phyloP scores from a whole-genome alignment of 2,113 vertebrate species.

The Amazona guildingii region DNA sequence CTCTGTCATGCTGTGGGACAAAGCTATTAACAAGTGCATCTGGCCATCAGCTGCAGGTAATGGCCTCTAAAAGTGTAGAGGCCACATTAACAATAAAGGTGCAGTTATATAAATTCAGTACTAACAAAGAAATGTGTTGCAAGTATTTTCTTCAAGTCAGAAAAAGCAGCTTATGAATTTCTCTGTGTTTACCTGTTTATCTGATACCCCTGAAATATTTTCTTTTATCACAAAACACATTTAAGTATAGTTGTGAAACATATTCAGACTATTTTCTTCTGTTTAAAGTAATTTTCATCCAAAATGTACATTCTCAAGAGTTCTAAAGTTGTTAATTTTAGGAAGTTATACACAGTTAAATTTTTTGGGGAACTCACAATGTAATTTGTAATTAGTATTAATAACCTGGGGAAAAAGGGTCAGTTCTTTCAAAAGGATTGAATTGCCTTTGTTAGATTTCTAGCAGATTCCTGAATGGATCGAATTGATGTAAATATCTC shows the following conservation, averaged over 20 bases:
- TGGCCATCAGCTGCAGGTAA: neutral
- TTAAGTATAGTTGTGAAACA: neutral
- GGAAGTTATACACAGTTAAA: neutral
- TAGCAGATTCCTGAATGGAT: neutral
- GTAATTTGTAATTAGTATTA: neutral
- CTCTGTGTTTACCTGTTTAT: neutral
- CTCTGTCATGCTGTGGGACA: neutral
- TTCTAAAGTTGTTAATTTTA: neutral
- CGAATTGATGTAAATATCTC: neutral
- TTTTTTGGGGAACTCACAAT: fast-evolving
- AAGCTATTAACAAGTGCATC: neutral
- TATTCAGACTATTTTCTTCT: neutral
- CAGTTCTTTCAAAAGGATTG: neutral
- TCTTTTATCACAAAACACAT: neutral
- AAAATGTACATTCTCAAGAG: neutral
- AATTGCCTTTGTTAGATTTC: neutral
- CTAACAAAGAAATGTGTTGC: neutral
- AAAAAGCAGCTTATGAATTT: neutral
- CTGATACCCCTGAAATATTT: neutral
- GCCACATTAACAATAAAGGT: neutral
- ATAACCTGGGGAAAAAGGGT: neutral
- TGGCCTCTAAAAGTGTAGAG: neutral
- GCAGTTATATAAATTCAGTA: neutral
- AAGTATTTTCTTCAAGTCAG: neutral
- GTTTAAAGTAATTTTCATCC: neutral